These are phyloP conservation scores for Dasyurus viverrinus DNA, from an alignment of 2,113 vertebrate genomes.

Conservation along the genomic window DNA sequence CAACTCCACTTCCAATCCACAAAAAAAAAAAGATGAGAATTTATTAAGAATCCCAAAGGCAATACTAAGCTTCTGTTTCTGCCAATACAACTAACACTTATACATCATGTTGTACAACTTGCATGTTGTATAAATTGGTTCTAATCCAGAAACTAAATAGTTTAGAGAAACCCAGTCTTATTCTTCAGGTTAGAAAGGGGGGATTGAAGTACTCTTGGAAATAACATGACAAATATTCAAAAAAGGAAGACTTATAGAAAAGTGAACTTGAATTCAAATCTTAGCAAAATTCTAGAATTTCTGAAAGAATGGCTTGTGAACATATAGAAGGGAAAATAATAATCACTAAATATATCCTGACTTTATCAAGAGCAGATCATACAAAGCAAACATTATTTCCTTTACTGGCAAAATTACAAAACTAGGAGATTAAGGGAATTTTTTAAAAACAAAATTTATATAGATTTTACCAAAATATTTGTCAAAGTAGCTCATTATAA, in stretches of 20 bases:
- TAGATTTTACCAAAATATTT: background rate
- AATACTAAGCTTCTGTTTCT: background rate
- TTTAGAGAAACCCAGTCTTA: background rate
- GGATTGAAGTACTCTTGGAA: background rate
- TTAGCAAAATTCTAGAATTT: background rate
- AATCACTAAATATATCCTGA: background rate
- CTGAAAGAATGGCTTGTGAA: background rate
- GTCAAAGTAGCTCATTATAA: background rate
- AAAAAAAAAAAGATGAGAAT: background rate
- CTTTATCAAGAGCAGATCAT: background rate
- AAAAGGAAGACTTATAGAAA: background rate
- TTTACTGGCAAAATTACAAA: background rate
- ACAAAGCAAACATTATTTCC: background rate
- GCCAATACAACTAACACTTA: background rate
- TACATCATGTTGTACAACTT: background rate
- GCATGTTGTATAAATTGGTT: background rate
- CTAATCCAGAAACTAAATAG: background rate
- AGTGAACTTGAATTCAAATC: background rate
- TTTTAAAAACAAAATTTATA: background rate
- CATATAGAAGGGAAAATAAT: background rate
- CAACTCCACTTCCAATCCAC: background rate
- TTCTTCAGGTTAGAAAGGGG: background rate
- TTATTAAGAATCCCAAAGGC: background rate
- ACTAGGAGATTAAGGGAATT: background rate
- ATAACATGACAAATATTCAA: background rate